phyloP scores from a whole-genome alignment of 35 echinoderm and acorn worm genomes.

The Antedon bifida region DNA sequence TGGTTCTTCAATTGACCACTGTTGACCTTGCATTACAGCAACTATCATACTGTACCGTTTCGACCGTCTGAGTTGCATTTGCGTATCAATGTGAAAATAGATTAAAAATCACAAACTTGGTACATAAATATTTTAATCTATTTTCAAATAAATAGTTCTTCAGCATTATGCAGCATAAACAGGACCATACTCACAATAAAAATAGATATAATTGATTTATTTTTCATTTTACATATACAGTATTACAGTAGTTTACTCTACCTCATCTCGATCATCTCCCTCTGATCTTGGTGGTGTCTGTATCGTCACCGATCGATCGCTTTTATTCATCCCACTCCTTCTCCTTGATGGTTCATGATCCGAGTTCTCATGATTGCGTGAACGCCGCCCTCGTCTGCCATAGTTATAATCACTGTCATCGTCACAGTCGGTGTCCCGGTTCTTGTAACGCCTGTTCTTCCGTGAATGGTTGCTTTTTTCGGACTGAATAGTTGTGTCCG shows the following conservation, averaged over 20 bases:
- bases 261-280: background rate
- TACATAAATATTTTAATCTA: too few relatives aligned
- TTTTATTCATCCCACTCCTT: background rate
- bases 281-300: background rate
- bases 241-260: background rate
- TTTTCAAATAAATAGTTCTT: too few relatives aligned
- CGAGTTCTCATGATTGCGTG: background rate
- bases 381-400: background rate
- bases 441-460: background rate
- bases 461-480: background rate
- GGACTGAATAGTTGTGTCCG: background rate
- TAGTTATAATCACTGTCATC: background rate
- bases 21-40: too few relatives aligned
- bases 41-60: too few relatives aligned
- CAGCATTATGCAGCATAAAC: too few relatives aligned
- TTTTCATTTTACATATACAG: too few relatives aligned
- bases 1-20: too few relatives aligned
- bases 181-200: too few relatives aligned
- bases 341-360: background rate
- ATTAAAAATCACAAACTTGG: too few relatives aligned
- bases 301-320: background rate
- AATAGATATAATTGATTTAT: too few relatives aligned
- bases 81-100: too few relatives aligned
- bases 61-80: too few relatives aligned
- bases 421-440: background rate